Percentiles rank a stretch among this genome's conserved stretches.
Conservation (phyloP, 2,113 vertebrate genomes). For the Dasypus novemcinctus region DNA sequence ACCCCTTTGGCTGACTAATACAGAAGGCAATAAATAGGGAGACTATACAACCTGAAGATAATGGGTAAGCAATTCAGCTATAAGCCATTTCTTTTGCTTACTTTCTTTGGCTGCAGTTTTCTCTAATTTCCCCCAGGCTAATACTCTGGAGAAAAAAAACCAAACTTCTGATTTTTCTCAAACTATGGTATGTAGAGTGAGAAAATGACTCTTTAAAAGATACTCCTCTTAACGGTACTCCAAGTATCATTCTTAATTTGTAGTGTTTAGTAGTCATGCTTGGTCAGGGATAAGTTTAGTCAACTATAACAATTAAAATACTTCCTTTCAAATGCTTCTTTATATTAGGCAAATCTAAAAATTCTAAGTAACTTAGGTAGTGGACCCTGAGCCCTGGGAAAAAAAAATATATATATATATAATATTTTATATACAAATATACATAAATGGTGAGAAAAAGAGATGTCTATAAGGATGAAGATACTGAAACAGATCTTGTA, state of each 20-base stretch:
- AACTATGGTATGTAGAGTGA: not conserved
- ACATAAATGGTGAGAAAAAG: not conserved
- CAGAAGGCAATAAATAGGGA: not conserved
- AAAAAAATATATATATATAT: not conserved
- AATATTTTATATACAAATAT: too few relatives aligned
- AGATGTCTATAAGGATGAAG: not conserved
- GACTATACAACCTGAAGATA: not conserved
- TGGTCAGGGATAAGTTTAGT: not conserved
- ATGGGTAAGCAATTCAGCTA: not conserved
- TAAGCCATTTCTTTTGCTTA: not conserved
- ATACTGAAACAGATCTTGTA: not conserved
- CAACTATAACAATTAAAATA: constrained; percentile 22
- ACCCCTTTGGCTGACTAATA: too few relatives aligned
- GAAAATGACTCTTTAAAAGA: not conserved
- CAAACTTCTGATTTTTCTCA: not conserved
- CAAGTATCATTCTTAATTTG: not conserved
- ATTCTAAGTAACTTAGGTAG: not conserved
- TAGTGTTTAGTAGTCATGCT: not conserved
- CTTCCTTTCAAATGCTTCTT: constrained; percentile 1
- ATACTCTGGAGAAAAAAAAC: not conserved
- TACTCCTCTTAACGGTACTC: not conserved
- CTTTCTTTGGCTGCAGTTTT: not conserved
- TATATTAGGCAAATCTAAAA: not conserved
- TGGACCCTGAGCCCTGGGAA: not conserved
- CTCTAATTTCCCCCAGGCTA: not conserved